These are phyloP conservation scores for Euthynnus affinis DNA, from an alignment of 2,797 vertebrate species.

Conservation along the genomic window DNA sequence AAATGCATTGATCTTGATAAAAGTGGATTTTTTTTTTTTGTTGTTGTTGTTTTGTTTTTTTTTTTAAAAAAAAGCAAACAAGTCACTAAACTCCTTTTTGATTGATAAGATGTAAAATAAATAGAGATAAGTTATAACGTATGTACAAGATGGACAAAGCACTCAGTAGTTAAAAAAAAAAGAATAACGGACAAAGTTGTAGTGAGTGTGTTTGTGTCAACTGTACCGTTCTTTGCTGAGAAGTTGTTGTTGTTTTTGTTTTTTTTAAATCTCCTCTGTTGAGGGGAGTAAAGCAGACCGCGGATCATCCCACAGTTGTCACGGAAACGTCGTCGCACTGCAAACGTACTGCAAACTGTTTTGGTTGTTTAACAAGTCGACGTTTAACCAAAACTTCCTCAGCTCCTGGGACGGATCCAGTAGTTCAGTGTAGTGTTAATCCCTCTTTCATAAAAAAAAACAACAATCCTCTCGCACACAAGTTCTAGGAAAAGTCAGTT, in stretches of 20 bases:
- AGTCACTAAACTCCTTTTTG: constrained; percentile 26
- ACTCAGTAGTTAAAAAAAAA: constrained; percentile 74
- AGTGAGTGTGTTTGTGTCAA: constrained; percentile 10
- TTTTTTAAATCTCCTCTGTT: too few relatives aligned
- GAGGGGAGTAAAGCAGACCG: background rate
- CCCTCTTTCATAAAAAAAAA: background rate
- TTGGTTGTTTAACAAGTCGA: background rate
- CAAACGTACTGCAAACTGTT: background rate
- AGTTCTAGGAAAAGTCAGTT: constrained; percentile 13
- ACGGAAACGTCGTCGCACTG: background rate
- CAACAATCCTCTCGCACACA: background rate
- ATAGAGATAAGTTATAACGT: constrained; percentile 82
- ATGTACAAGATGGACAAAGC: constrained; percentile 65
- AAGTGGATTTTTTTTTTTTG: too few relatives aligned
- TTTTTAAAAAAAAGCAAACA: constrained; percentile 30
- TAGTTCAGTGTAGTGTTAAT: constrained; percentile 29
- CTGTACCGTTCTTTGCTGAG: constrained; percentile 5
- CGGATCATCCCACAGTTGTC: background rate
- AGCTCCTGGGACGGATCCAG: background rate
- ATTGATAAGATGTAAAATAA: constrained; percentile 78
- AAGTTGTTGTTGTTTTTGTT: background rate
- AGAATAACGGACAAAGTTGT: background rate
- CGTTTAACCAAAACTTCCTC: background rate
- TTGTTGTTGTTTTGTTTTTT: too few relatives aligned
- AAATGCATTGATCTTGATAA: constrained; percentile 59